Percentiles rank a stretch among this genome's conserved stretches.
Conservation (phyloP, 2,113 vertebrate genomes). For the Nanorana parkeri region DNA sequence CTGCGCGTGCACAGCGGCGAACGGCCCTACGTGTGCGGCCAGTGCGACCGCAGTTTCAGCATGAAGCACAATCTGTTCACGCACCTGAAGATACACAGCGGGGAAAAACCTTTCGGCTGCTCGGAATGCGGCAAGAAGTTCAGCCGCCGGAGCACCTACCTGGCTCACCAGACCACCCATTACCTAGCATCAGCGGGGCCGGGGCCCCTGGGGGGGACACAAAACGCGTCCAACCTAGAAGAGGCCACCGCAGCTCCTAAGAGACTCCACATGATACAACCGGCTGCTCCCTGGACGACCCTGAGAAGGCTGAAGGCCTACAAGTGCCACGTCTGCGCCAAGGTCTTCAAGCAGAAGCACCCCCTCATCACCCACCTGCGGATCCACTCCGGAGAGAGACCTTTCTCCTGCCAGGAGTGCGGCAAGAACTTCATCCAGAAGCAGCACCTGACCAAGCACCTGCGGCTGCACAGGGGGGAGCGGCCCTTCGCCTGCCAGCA, state of each 20-base stretch:
- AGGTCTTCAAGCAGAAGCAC: background rate
- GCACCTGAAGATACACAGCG: constrained; percentile 17
- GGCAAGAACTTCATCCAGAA: constrained; percentile 73
- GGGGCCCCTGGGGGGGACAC: constrained; percentile 10
- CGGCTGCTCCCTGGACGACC: constrained; percentile 62
- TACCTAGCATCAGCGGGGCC: constrained; percentile 28
- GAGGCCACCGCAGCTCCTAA: constrained; percentile 30
- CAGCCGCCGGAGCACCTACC: constrained; percentile 33
- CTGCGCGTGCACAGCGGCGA: constrained; percentile 61
- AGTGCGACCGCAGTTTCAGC: constrained; percentile 5
- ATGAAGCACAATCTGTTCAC: background rate
- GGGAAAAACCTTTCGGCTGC: constrained; percentile 68
- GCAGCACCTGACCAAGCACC: constrained; percentile 72
- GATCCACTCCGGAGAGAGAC: constrained; percentile 59
- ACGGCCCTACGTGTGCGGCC: constrained; percentile 58
- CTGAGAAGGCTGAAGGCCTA: constrained; percentile 55
- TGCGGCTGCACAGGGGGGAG: constrained; percentile 70
- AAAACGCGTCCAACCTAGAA: no score
- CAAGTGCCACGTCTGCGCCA: constrained; percentile 1
- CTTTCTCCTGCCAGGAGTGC: constrained; percentile 69
- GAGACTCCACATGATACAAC: constrained; percentile 62
- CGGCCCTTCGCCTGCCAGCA: constrained; percentile 69
- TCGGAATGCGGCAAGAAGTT: constrained; percentile 66
- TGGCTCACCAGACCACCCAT: constrained; percentile 14
- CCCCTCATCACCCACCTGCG: background rate